These are phyloP conservation scores for Octonoba sinensis DNA, from an alignment of 2,888 invertebrate genomes.

Conservation along the genomic window DNA sequence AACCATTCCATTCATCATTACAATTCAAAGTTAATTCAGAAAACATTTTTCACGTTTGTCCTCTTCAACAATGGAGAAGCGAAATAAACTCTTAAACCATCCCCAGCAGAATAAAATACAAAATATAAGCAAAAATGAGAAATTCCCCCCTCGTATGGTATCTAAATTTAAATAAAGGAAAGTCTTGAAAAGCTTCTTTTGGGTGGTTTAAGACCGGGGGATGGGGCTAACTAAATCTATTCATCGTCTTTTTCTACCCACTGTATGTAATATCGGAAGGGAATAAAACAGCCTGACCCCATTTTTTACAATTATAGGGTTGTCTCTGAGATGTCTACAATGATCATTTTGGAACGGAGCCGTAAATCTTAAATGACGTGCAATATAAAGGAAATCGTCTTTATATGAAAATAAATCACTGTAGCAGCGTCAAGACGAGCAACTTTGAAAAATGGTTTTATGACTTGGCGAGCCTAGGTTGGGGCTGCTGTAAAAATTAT, in stretches of 20 bases:
- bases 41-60: conserved; percentile 34
- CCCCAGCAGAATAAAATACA: background rate
- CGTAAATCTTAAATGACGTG: conserved; percentile 62
- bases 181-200: too few species aligned
- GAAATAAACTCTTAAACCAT: conserved; percentile 20
- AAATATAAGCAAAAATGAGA: conserved; percentile 28
- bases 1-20: conserved; percentile 33
- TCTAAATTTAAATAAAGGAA: conserved; percentile 58
- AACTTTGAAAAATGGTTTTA: conserved; percentile 61
- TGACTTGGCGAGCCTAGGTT: conserved; percentile 38
- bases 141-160: conserved; percentile 14
- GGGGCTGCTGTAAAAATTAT: conserved; percentile 40
- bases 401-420: conserved; percentile 64
- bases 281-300: conserved; percentile 52
- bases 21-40: conserved; percentile 54
- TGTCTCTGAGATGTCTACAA: conserved; percentile 58
- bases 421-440: conserved; percentile 39
- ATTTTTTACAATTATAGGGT: conserved; percentile 59
- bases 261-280: conserved; percentile 47
- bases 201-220: background rate
- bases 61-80: background rate
- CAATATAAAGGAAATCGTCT: conserved; percentile 62
- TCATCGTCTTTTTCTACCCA: conserved; percentile 29
- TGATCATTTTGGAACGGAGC: conserved; percentile 52
- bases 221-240: conserved; percentile 58